A percentile compares a stretch with the other conserved stretches of the same genome.
These are phyloP conservation scores for Parazoanthus swiftii DNA, from an alignment of 92 coral and sea anemone genomes.

Conservation along the genomic window DNA sequence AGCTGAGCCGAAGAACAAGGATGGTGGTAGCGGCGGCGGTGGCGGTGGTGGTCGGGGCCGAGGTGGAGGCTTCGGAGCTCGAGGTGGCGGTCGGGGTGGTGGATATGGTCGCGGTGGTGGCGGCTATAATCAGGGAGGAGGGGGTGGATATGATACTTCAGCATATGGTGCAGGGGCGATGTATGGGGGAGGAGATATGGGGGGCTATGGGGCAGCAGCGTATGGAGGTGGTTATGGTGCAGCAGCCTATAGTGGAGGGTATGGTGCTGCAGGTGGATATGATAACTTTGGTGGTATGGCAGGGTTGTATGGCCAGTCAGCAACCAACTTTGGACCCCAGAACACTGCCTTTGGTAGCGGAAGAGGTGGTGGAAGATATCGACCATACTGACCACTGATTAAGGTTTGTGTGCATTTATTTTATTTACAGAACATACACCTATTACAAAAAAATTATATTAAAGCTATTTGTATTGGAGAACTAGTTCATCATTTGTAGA, in stretches of 20 bases:
- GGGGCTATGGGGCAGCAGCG: slow-evolving; percentile 7
- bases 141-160: slow-evolving; percentile 22
- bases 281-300: slow-evolving; percentile 30
- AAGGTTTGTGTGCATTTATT: slow-evolving; percentile 19
- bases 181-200: slow-evolving; percentile 11
- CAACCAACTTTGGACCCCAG: slow-evolving; percentile 37
- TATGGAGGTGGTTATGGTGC: slow-evolving; percentile 38
- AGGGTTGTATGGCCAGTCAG: slow-evolving; percentile 33
- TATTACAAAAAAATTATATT: too few species aligned
- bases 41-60: slow-evolving; percentile 48
- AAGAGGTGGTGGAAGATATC: slow-evolving; percentile 25
- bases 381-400: not conserved
- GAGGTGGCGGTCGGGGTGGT: slow-evolving; percentile 49
- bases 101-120: slow-evolving; percentile 24
- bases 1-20: slow-evolving; percentile 61
- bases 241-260: slow-evolving; percentile 3
- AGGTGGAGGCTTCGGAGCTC: slow-evolving; percentile 12
- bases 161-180: not conserved
- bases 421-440: too few species aligned
- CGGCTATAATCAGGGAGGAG: slow-evolving; percentile 30
- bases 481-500: too few species aligned
- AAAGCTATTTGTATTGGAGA: too few species aligned
- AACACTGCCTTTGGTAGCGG: slow-evolving; percentile 37
- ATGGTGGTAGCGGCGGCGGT: slow-evolving; percentile 46
- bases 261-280: slow-evolving; percentile 6